These are phyloP conservation scores for Campoletis raptor DNA, from an alignment of 2,888 invertebrate genomes.

Conservation along the genomic window DNA sequence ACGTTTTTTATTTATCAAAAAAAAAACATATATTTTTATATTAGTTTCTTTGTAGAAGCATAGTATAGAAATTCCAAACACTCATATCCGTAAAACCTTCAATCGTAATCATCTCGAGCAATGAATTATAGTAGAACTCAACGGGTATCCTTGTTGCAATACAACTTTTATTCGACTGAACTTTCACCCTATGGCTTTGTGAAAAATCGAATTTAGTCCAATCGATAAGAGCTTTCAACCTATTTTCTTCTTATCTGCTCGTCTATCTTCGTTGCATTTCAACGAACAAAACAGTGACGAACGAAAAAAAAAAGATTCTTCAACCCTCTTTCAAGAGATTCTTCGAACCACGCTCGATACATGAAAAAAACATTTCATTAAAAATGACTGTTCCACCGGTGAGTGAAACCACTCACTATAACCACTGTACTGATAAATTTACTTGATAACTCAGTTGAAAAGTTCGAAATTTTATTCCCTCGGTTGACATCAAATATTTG, in stretches of 20 bases:
- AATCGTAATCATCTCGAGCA: conserved; percentile 34
- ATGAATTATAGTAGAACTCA: conserved; percentile 52
- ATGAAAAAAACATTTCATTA: not conserved
- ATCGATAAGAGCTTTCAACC: conserved; percentile 58
- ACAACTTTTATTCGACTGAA: conserved; percentile 37
- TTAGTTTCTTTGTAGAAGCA: not conserved
- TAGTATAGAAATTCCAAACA: not conserved
- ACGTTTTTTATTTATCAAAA: not conserved
- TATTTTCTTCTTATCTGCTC: conserved; percentile 24
- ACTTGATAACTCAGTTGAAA: no score
- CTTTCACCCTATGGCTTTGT: conserved; percentile 5
- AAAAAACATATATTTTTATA: not conserved
- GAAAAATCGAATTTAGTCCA: conserved; percentile 53
- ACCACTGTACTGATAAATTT: not conserved
- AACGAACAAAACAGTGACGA: conserved; percentile 19
- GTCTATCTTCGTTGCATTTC: conserved; percentile 52
- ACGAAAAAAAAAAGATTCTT: not conserved
- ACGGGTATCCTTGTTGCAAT: conserved; percentile 39
- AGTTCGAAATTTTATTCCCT: no score
- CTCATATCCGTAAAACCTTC: not conserved
- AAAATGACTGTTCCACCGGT: not conserved
- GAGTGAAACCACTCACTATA: not conserved
- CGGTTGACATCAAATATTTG: no score
- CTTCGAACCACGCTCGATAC: not conserved
- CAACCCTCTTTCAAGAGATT: not conserved